A percentile compares a stretch with the other conserved stretches of the same genome.
Evolutionary conservation across 35 echinoderm and acorn worm genomes (phyloP).

Genomic region (Amphiura filiformis): DNA sequence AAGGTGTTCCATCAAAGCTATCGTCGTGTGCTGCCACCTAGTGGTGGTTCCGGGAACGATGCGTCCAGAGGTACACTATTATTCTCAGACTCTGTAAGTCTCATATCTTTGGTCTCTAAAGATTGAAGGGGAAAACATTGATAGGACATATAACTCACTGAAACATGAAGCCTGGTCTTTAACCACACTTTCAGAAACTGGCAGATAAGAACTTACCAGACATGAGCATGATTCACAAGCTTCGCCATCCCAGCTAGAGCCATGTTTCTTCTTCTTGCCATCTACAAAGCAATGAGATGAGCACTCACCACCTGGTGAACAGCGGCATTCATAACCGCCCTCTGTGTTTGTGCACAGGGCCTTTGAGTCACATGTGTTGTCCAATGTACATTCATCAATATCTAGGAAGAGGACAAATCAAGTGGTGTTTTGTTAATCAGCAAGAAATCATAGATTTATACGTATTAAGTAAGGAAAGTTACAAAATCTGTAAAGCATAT

Average conservation of each 20-base stretch:
- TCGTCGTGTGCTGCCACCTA: no score
- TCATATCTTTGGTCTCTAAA: no score
- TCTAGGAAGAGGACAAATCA: constrained; percentile 25
- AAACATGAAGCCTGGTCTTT: no score
- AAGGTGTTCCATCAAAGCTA: no score
- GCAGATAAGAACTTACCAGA: constrained; percentile 17
- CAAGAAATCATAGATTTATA: neutral
- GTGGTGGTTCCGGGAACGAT: no score
- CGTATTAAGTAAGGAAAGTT: neutral
- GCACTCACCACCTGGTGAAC: constrained; percentile 57
- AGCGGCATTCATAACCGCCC: constrained; percentile 69
- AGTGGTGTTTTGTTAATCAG: no score
- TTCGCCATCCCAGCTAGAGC: constrained; percentile 41
- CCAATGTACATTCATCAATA: constrained; percentile 71
- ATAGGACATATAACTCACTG: no score
- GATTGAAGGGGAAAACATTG: no score
- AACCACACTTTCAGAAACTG: no score
- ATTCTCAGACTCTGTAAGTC: no score
- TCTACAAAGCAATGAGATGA: constrained; percentile 49
- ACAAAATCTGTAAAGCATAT: neutral
- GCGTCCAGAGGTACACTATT: no score
- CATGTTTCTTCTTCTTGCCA: constrained; percentile 59
- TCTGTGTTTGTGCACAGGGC: constrained; percentile 51
- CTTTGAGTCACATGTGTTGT: constrained; percentile 58
- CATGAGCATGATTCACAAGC: constrained; percentile 64